Base-by-base conservation (phyloP, 2,888 invertebrate genomes). In the Brachyptera risi region DNA sequence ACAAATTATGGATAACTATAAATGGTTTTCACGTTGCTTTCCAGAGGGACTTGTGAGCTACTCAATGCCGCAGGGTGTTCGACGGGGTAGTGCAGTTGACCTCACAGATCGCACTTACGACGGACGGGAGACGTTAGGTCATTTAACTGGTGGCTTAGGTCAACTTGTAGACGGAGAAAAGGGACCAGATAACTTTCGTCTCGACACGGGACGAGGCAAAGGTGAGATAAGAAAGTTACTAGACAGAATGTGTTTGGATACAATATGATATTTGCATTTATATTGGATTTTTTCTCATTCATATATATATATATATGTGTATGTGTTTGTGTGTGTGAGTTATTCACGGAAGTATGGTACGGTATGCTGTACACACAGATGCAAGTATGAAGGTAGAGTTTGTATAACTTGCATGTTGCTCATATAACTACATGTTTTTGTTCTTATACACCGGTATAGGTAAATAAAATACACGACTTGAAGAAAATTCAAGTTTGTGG, bases 71-170 rank as follows among this genome's bases (percentile, higher is more conserved):
- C 86, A 87, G 74, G 88, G 89, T 69, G 79, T 83, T 56, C 80
- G 82, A 64, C 83, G 86, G 71, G 81, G 87, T 59, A 80, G 85
- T 63, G 89, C 88, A 71, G 80, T 90, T 69, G 88, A 90, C 75
- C 80, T 91, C 59, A 83, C 85, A 62, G 92, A 92, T 78, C 81
- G 83, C 67, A 88, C 85, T 23, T 92, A 90, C 77, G 92, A 92
- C 73, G 90, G 90, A 47, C 75, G 77, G 61, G 83, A 84, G 68
- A 83, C 84, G 70, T 78, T 77, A 62, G 83, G 82, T 68, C 79
- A 80, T 66, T 80, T 85, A 67, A 81, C 80, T 64, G 84, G 84
- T 57, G 92, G 92, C 15, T 76, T 92, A 60, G 92, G 92, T 59
- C 90, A 90, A 75, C 79, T 92, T 69, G 83, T 85, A 56, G 90